A percentile compares a stretch with the other conserved stretches of the same genome.
These are phyloP conservation scores for Bovichtus diacanthus DNA, from an alignment of 2,797 vertebrate species.

Conservation along the genomic window DNA sequence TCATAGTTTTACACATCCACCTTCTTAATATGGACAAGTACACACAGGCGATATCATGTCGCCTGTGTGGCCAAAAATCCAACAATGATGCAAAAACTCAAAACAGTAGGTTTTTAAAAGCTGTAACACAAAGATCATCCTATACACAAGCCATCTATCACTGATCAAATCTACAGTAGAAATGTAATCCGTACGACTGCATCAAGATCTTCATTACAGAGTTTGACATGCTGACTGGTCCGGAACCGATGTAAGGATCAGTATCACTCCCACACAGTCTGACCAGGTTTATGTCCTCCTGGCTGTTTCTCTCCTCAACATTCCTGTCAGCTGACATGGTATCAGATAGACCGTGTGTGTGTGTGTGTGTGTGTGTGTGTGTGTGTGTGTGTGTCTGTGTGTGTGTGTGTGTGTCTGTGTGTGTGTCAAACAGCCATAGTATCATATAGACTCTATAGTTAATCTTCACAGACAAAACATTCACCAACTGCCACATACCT, in stretches of 20 bases:
- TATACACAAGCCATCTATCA: background rate
- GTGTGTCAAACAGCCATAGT: conserved; percentile 18
- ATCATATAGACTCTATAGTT: conserved; percentile 50
- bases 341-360: conserved; percentile 26
- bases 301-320: conserved; percentile 38
- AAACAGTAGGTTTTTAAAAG: no score
- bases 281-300: conserved; percentile 13
- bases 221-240: background rate
- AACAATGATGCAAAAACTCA: conserved; percentile 6
- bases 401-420: conserved; percentile 2
- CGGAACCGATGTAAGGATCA: background rate
- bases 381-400: conserved; percentile 9
- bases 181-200: background rate
- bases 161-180: background rate
- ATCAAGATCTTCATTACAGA: background rate
- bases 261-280: background rate
- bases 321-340: conserved; percentile 31
- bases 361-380: conserved; percentile 10
- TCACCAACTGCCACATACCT: conserved; percentile 58
- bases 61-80: no score
- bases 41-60: background rate
- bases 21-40: background rate
- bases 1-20: background rate
- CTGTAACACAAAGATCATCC: background rate
- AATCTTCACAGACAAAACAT: conserved; percentile 68